Conservation (phyloP, 2,113 vertebrate species). For the Corynorhinus townsendii region DNA sequence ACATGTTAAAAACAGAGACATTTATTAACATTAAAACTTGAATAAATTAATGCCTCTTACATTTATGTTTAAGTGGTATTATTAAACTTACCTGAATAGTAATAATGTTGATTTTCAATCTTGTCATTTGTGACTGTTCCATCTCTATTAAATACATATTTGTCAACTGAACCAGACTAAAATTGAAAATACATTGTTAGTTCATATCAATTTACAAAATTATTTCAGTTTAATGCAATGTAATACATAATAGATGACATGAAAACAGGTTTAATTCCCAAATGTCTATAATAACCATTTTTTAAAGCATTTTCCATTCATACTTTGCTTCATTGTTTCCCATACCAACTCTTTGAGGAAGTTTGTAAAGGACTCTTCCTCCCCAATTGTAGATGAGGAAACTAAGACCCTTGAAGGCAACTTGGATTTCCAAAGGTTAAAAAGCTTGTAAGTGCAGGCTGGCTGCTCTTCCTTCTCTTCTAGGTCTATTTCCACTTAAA, state of each 20-base stretch:
- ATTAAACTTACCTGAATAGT: conserved; percentile 68
- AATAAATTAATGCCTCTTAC: not conserved
- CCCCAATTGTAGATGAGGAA: not conserved
- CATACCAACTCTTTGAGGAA: not conserved
- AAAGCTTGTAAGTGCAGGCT: not conserved
- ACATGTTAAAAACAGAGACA: not conserved
- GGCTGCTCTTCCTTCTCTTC: not conserved
- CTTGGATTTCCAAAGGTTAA: not conserved
- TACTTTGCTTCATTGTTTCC: not conserved
- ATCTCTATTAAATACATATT: conserved; percentile 60
- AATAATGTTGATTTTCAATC: conserved; percentile 40
- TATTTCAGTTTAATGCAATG: not conserved
- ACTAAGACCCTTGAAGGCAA: not conserved
- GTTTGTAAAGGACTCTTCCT: not conserved
- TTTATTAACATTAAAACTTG: not conserved
- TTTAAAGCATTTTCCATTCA: not conserved
- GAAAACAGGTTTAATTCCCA: not conserved
- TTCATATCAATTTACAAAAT: not conserved
- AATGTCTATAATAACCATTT: not conserved
- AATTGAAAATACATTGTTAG: conserved; percentile 39
- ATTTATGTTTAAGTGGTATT: not conserved
- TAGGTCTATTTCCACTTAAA: not conserved
- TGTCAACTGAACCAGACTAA: conserved; percentile 64
- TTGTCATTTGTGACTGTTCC: conserved; percentile 65
- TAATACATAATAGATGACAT: not conserved